These are phyloP conservation scores for Nerophis lumbriciformis DNA, from an alignment of 2,113 vertebrate species.

Conservation along the genomic window DNA sequence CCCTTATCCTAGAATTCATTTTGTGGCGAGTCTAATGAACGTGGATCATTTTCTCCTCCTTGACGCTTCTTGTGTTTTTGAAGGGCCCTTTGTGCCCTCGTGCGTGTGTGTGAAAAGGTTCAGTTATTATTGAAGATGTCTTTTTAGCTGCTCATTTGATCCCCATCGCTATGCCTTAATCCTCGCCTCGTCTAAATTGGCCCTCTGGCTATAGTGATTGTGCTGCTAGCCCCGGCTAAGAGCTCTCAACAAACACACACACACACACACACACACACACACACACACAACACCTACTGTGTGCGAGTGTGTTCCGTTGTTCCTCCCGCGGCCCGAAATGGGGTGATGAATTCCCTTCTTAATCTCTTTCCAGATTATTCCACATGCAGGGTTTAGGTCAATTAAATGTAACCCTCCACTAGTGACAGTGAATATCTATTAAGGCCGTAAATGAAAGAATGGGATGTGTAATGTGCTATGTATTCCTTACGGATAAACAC, in stretches of 20 bases:
- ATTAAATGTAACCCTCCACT: constrained; percentile 77
- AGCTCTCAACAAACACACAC: constrained; percentile 31
- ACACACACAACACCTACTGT: constrained; percentile 10
- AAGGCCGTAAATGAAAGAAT: constrained; percentile 76
- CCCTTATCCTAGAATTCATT: neutral
- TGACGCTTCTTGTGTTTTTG: constrained; percentile 30
- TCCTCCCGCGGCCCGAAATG: constrained; percentile 63
- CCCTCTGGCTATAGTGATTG: constrained; percentile 62
- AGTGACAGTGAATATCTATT: constrained; percentile 81
- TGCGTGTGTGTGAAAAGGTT: constrained; percentile 33
- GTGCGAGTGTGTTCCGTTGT: constrained; percentile 8
- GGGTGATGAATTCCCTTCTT: constrained; percentile 77
- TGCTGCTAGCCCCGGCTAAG: constrained; percentile 43
- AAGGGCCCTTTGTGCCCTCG: constrained; percentile 13
- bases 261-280: neutral
- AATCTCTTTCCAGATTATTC: constrained; percentile 79
- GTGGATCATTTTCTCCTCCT: constrained; percentile 15
- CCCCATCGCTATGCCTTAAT: constrained; percentile 61
- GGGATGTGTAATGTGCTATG: constrained; percentile 71
- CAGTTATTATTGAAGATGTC: constrained; percentile 53
- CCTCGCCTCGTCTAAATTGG: constrained; percentile 63
- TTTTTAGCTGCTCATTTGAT: constrained; percentile 61
- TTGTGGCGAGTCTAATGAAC: neutral
- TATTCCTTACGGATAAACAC: constrained; percentile 53
- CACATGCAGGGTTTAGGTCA: constrained; percentile 75